These are phyloP conservation scores for Toxotes chatareus DNA, from an alignment of 2,113 vertebrate genomes.

Conservation along the genomic window DNA sequence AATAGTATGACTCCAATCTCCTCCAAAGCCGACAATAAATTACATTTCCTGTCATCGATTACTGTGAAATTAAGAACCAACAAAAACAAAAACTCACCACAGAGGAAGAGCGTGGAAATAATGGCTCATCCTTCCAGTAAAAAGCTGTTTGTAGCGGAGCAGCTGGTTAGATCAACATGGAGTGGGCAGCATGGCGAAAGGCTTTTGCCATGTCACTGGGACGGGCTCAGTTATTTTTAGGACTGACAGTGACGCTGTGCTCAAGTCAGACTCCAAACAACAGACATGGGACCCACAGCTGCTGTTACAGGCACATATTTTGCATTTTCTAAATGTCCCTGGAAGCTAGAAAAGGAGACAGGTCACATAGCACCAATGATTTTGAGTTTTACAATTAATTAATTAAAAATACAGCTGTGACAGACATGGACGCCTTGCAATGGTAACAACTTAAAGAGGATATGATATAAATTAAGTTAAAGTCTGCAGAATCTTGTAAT, in stretches of 20 bases:
- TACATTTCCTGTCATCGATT: slow-evolving; percentile 46
- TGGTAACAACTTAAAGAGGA: neutral
- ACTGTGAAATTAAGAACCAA: slow-evolving; percentile 22
- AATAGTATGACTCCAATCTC: slow-evolving; percentile 4
- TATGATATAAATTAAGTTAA: neutral
- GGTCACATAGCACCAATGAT: neutral
- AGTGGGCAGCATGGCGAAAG: slow-evolving; percentile 50
- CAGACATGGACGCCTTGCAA: too few species aligned
- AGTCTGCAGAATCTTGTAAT: neutral
- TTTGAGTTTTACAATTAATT: neutral
- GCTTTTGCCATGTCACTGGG: slow-evolving; percentile 75
- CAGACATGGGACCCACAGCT: slow-evolving; percentile 74
- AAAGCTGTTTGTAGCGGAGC: slow-evolving; percentile 21
- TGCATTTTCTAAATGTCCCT: slow-evolving; percentile 29
- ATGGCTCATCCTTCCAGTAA: slow-evolving; percentile 69
- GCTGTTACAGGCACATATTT: slow-evolving; percentile 75
- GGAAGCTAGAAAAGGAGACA: slow-evolving; percentile 1
- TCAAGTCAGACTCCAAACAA: slow-evolving; percentile 77
- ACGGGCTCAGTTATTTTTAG: slow-evolving; percentile 82
- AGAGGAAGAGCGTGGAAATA: slow-evolving; percentile 44
- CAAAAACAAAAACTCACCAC: slow-evolving; percentile 74
- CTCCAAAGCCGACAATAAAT: slow-evolving; percentile 29
- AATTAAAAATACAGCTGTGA: neutral
- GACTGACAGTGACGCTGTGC: slow-evolving; percentile 58
- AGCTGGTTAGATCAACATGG: slow-evolving; percentile 58